Evolutionary conservation across 2,113 vertebrate genomes (phyloP), one percentile per base, ranked within the genome.

Genomic region (Motacilla tschutschensis): DNA sequence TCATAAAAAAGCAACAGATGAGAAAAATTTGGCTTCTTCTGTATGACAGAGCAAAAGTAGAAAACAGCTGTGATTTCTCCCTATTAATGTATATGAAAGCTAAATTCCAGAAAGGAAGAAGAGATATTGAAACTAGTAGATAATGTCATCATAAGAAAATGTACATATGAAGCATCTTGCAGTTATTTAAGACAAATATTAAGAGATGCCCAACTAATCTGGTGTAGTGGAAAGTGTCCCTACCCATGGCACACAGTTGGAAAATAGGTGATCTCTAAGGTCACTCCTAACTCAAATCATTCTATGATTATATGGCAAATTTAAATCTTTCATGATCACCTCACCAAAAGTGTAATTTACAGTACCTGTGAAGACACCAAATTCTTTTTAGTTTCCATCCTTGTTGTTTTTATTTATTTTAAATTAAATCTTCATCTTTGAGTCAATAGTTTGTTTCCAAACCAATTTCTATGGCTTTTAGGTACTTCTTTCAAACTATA

Each of bases 241-340:
- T 69, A 4, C 3, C 22, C 1, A 7, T 5, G 10, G 35, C 31
- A 64, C 6, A 33, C 10, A 15, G 2, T 10, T 14, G 53, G 13
- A 40, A 79, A 50, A 8, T 25, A 28, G 8, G 6, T 48, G 35
- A 43, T 48, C 9, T 48, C 2, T 63, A 55, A 43, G 17, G 35
- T 18, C 20, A 15, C 7, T 54, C 65, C 29, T 17, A 62, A 36
- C 14, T 1, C 12, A 77, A 77, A 48, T 6, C 2, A 31, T 71
- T 60, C 36, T 16, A 8, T 33, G 17, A 51, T 44, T 71, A 16
- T 43, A 7, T 36, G 24, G 19, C 10, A 65, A 33, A 66, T 8
- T 20, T n/a, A 22, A 67, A 70, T 46, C 28, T 17, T 9, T 5
- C 14, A 35, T 31, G 6, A 41, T 41, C 19, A 47, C 4, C 4